Base-by-base conservation (phyloP, 37 sponge, comb jelly and placozoan genomes). In the Corticium candelabrum region DNA sequence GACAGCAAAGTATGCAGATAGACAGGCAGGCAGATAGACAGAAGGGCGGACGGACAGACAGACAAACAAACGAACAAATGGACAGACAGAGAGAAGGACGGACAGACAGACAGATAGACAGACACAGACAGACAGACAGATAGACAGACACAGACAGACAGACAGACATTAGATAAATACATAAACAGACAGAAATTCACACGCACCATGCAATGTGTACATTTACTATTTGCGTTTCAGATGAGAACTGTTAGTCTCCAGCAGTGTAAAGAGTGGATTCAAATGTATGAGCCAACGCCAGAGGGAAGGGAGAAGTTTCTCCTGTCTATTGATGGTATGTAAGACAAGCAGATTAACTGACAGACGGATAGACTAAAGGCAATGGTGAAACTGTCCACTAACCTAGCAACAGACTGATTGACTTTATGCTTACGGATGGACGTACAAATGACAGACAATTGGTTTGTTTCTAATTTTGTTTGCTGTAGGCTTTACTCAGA, bases 401-500 rank as follows among this genome's bases (percentile, higher is more conserved):
- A n/a, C n/a, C n/a, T n/a, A 68, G 32, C 2, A 70, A 5, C 70
- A 40, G 5, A 70, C 7, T 70, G 74, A 33, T 34, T 70, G 34
- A 5, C 7, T 21, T 5, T 5, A 33, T 34, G 7, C 74, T 21
- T 5, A 5, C 5, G 27, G 27, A 70, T 31, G 27, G 29, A 5
- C 31, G 31, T 70, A 70, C 74, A 7, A 70, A 5, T 70, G 74
- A 70, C 31, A 70, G 56, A 15, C 74, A 79, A 40, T 34, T 31
- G 35, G 21, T 1, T 76, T 3, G 34, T 78, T 76, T 50, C 11
- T 27, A 50, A 50, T 27, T 50, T 27, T 27, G 21, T 50, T 50
- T 50, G 62, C 21, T 50, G 7, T 34, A 88, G 89, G 89, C 29
- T 88, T 88, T 37, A 62, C 39, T n/a, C 76, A 75, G 37, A 87